Base-by-base conservation (phyloP, 2,888 invertebrate genomes). In the Iselma pallidipennis region DNA sequence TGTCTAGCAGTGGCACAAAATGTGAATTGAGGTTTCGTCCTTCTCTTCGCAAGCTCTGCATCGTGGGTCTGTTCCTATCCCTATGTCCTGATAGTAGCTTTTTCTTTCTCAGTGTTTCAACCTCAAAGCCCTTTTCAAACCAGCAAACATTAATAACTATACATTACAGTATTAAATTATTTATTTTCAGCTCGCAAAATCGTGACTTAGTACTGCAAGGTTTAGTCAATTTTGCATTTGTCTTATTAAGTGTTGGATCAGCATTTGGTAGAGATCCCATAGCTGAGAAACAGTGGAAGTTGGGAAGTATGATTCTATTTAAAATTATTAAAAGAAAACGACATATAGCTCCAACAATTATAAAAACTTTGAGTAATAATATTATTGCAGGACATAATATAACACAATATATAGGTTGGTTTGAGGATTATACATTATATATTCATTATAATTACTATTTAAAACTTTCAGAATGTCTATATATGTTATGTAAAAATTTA, bases 301-400 rank as follows among this genome's bases (percentile, higher is more conserved):
- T 88, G 62, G 89, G 88, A 0, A 83, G 82, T 19, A 80, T 83
- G 60, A 86, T 89, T 67, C 72, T 89, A 4, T 82, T 85, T 33
- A 86, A 85, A 74, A 82, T 89, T 49, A 83, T 88, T 52, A 85
- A 85, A 57, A 85, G 84, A 68, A 84, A 86, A 66, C 82, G 84
- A 45, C 80, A 85, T 33, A 83, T 85, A 55, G 85, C 86, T 0
- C 77, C 83, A 14, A 83, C 83, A 7, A 83, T 89, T 57, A 79
- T 89, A 7, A 83, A 86, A 70, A 82, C 79, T 25, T 76, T 89
- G 33, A 82, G 84, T 1, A 83, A 85, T 62, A 83, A 84, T 78
- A 87, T 89, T 78, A 76, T 87, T 10, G 82, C 82, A 0, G 82
- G 84, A 61, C 85, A 85, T 55, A 82, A 81, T 60, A 83, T 85